Evolutionary conservation across 2,113 vertebrate genomes (phyloP), one percentile per base, ranked within the genome.

Genomic region (Hemichromis elongatus): DNA sequence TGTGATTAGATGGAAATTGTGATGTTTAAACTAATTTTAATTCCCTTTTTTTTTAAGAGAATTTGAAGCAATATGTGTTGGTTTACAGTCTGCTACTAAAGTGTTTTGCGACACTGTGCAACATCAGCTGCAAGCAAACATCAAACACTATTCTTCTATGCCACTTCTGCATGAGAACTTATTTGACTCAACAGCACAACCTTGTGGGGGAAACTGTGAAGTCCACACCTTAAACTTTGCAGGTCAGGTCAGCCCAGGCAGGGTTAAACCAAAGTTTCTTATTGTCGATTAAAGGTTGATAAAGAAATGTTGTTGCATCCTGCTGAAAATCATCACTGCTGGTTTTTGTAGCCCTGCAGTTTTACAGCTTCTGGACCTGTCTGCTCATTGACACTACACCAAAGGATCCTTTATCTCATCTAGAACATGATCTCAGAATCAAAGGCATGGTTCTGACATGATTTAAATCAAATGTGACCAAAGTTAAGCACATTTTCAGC

Each of bases 191-290:
- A 5, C 56, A 59, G 56, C 56, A 5, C 56, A 18, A 30, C 8
- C 26, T 59, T 59, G 56, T 59, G 26, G 56, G 56, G 1, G 0
- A 59, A 59, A 3, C 2, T 59, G 55, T 57, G 26, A 14, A 59
- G 26, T 59, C 14, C 56, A 59, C 14, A 59, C 8, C 56, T 57
- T 57, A 57, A 57, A 30, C 56, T 18, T 30, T 57, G 56, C 55
- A 30, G 55, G 55, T 57, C 26, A 9, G 55, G 26, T 3, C 13
- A 57, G 55, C 2, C 55, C 55, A 30, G 14, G 55, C 26, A 16
- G 4, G 2, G 13, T 28, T 57, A 2, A 57, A 57, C 13, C 0
- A 7, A 28, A 0, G 8, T 0, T 28, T 57, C 28, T 57, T 2
- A 57, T 28, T 28, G 55, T 57, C 55, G 28, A 5, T 5, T 52